Evolutionary conservation across 2,888 invertebrate species (phyloP).

Genomic region (Kuschelorhynchus macadamiae): DNA sequence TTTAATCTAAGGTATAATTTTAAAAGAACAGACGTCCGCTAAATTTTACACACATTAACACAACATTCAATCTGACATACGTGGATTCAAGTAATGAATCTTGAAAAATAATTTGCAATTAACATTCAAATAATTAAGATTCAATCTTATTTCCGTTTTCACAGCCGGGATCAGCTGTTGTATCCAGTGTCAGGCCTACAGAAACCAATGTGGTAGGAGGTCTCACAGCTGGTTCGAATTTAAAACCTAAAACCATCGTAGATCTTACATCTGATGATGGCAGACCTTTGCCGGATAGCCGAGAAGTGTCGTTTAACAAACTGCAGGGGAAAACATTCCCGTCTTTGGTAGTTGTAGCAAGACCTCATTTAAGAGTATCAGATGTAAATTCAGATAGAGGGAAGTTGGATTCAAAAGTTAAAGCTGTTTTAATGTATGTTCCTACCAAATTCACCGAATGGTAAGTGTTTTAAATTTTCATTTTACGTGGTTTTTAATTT

Average conservation of each 20-base stretch:
- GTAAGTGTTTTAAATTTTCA: constrained; percentile 68
- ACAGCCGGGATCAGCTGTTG: constrained; percentile 7
- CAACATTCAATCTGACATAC: too few relatives aligned
- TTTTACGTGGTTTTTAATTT: too few relatives aligned
- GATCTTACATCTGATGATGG: constrained; percentile 77
- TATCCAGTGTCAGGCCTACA: constrained; percentile 71
- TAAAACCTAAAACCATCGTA: constrained; percentile 68
- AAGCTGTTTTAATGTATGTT: constrained; percentile 84
- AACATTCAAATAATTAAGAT: too few relatives aligned
- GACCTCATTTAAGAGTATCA: constrained; percentile 82
- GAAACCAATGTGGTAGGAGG: constrained; percentile 83
- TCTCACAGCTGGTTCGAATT: constrained; percentile 72
- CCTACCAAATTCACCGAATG: constrained; percentile 91
- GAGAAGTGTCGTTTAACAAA: constrained; percentile 84
- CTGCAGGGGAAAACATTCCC: constrained; percentile 88
- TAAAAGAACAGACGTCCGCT: too few relatives aligned
- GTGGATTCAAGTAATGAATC: too few relatives aligned
- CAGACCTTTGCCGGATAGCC: constrained; percentile 76
- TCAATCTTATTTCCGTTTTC: not conserved
- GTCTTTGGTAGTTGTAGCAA: constrained; percentile 86
- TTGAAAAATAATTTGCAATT: too few relatives aligned
- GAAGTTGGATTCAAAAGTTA: constrained; percentile 83
- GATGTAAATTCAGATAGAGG: constrained; percentile 75
- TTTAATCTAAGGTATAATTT: too few relatives aligned
- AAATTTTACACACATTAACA: too few relatives aligned